Evolutionary conservation across 2,113 vertebrate species (phyloP).

Genomic region (Vimba vimba): DNA sequence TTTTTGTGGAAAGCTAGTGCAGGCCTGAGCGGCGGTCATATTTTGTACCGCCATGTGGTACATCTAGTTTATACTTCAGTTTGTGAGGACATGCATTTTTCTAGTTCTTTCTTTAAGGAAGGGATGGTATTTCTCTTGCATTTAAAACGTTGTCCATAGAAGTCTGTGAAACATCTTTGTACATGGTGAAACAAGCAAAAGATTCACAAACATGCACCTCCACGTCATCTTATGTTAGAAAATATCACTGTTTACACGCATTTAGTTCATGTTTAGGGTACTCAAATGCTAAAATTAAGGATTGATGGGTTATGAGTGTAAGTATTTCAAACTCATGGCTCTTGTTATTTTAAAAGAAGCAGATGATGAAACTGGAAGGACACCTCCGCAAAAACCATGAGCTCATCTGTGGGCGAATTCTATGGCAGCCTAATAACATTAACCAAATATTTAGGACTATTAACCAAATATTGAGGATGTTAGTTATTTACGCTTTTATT

Average conservation of each 20-base stretch:
- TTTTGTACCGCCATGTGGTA: no score
- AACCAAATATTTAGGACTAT: constrained; percentile 53
- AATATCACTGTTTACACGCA: constrained; percentile 40
- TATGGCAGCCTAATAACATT: constrained; percentile 35
- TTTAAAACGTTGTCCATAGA: constrained; percentile 54
- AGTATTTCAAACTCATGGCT: not conserved
- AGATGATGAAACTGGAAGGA: constrained; percentile 47
- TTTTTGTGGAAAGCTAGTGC: no score
- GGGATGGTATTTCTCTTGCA: constrained; percentile 59
- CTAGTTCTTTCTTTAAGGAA: constrained; percentile 52
- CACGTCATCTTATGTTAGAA: constrained; percentile 33
- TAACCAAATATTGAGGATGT: constrained; percentile 13
- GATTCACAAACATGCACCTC: constrained; percentile 25
- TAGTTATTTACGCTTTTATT: constrained; percentile 55
- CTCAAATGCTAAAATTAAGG: constrained; percentile 19
- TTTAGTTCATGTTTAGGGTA: constrained; percentile 22
- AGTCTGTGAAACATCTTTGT: constrained; percentile 13
- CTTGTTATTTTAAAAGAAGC: constrained; percentile 1
- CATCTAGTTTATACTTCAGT: not conserved
- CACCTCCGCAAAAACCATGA: constrained; percentile 40
- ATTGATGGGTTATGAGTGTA: not conserved
- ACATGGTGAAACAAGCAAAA: constrained; percentile 31
- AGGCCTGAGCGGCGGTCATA: no score
- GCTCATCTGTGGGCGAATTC: constrained; percentile 52
- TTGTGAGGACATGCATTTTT: not conserved